phyloP scores from a whole-genome alignment of 23 tunicate genomes.

The Trididemnum miniatum region DNA sequence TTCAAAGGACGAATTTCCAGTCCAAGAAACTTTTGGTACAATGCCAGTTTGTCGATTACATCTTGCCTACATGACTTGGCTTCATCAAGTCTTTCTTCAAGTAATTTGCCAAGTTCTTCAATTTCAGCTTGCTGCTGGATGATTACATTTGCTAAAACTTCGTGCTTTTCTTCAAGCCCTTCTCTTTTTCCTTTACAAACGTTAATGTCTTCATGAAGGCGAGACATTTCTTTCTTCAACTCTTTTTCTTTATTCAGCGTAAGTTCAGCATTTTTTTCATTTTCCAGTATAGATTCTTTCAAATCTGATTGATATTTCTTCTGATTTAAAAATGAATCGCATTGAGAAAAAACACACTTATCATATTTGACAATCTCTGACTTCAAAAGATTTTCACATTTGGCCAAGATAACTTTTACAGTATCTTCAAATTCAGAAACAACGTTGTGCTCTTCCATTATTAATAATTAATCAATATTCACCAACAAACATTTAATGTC shows the following conservation, averaged over 20 bases:
- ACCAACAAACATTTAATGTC: too few species aligned
- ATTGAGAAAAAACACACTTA: not conserved
- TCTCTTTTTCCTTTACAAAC: not conserved
- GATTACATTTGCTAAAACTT: not conserved
- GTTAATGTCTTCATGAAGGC: not conserved
- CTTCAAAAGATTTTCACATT: not conserved
- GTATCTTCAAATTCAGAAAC: not conserved
- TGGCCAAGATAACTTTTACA: not conserved
- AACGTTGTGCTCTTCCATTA: not conserved
- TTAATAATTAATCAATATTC: too few species aligned
- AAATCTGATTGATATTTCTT: not conserved
- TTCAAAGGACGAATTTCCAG: constrained; percentile 47
- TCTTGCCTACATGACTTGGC: not conserved
- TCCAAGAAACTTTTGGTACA: constrained; percentile 43
- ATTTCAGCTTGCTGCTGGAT: not conserved
- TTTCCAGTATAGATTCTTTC: not conserved
- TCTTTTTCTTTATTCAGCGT: not conserved
- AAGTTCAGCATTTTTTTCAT: not conserved
- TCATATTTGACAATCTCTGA: not conserved
- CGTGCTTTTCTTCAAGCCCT: not conserved
- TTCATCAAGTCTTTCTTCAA: too few species aligned
- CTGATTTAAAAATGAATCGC: not conserved
- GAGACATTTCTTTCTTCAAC: too few species aligned
- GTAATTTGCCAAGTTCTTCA: too few species aligned
- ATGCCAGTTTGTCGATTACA: not conserved